These are phyloP conservation scores for Eustalomyia histrio DNA, from an alignment of 2,888 invertebrate genomes.

Conservation along the genomic window DNA sequence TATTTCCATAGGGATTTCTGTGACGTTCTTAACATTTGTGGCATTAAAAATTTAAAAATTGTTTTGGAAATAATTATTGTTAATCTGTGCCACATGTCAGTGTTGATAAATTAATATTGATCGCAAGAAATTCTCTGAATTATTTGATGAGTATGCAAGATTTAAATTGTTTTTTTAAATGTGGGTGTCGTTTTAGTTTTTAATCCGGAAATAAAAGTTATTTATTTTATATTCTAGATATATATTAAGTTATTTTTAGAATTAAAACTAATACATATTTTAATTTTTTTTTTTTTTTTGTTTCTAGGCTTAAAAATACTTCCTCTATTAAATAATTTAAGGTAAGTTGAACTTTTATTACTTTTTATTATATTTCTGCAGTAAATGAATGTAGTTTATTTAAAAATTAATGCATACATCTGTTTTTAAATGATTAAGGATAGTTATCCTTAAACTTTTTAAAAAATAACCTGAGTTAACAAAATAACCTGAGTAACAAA, in stretches of 20 bases:
- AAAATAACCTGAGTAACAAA: too few relatives aligned
- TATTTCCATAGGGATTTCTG: conserved; percentile 3
- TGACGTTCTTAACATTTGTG: conserved; percentile 6
- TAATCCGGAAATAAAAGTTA: conserved; percentile 46
- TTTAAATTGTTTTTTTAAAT: not conserved
- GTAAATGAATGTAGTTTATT: too few relatives aligned
- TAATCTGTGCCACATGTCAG: conserved; percentile 51
- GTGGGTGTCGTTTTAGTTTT: conserved; percentile 27
- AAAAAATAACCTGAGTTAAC: too few relatives aligned
- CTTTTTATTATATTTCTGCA: too few relatives aligned
- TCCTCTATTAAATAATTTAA: conserved; percentile 90
- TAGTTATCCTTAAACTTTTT: too few relatives aligned
- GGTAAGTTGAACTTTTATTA: too few relatives aligned
- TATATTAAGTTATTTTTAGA: conserved; percentile 2
- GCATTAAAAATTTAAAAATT: conserved; percentile 1
- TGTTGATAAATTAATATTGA: conserved; percentile 27
- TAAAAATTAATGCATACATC: too few relatives aligned
- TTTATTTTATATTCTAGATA: not conserved
- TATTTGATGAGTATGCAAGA: conserved; percentile 15
- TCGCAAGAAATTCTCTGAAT: conserved; percentile 16
- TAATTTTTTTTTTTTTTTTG: conserved; percentile 69
- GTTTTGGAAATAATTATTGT: conserved; percentile 35
- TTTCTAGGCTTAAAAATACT: conserved; percentile 92
- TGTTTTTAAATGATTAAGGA: too few relatives aligned
- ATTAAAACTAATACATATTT: conserved; percentile 58